phyloP scores from a whole-genome alignment of 2,113 vertebrate genomes.

The Phylloscopus whistleri region DNA sequence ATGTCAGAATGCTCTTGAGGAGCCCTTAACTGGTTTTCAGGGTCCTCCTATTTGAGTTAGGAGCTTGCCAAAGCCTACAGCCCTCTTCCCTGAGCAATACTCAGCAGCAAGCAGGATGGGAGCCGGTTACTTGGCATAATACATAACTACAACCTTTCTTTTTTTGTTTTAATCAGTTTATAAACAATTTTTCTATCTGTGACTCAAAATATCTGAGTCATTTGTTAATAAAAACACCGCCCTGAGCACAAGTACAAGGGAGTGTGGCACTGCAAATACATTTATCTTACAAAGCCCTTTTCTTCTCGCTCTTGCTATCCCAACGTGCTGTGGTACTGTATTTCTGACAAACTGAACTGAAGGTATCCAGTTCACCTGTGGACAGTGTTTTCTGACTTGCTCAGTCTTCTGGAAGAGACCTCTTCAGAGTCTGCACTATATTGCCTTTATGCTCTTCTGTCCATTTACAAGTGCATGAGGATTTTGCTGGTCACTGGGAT shows the following conservation, averaged over 20 bases:
- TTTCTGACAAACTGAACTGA: background rate
- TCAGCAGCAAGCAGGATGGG: background rate
- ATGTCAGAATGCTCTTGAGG: background rate
- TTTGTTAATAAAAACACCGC: background rate
- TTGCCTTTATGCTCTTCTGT: background rate
- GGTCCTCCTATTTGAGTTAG: background rate
- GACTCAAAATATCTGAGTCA: background rate
- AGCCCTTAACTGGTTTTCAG: background rate
- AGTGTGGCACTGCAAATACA: background rate
- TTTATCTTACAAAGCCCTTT: background rate
- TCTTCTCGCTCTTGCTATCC: background rate
- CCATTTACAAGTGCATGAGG: background rate
- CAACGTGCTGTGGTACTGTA: accelerated
- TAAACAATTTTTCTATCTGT: background rate
- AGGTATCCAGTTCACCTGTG: background rate
- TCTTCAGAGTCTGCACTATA: background rate
- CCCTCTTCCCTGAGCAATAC: background rate
- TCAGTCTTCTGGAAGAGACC: background rate
- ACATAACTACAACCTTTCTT: background rate
- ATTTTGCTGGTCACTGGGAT: background rate
- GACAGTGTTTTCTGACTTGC: background rate
- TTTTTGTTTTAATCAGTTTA: background rate
- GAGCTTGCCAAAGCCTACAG: background rate
- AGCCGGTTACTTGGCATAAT: background rate
- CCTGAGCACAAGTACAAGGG: background rate